These are phyloP conservation scores for Pseudotriccus pelzelni DNA, from an alignment of 2,797 vertebrate species.

Conservation along the genomic window DNA sequence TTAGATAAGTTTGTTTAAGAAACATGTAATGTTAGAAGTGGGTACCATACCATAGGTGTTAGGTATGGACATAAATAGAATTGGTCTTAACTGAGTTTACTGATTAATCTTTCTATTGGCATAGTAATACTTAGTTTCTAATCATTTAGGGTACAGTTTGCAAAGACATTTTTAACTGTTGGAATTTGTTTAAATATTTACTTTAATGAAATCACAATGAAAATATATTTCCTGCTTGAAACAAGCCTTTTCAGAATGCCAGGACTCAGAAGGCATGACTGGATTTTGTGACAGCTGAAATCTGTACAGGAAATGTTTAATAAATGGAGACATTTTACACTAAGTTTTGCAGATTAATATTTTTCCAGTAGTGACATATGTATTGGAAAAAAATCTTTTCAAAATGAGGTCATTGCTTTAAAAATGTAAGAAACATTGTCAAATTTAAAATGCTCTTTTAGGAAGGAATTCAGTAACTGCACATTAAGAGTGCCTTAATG, in stretches of 20 bases:
- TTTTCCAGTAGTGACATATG: conserved; percentile 58
- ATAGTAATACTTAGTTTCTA: not conserved
- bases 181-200: conserved; percentile 36
- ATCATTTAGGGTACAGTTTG: not conserved
- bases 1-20: not conserved
- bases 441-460: conserved; percentile 72
- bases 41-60: not conserved
- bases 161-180: conserved; percentile 3
- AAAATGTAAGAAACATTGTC: conserved; percentile 70
- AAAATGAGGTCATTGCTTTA: conserved; percentile 66
- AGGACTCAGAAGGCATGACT: conserved; percentile 4
- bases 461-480: conserved; percentile 56
- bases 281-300: conserved; percentile 62
- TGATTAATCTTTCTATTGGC: not conserved
- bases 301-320: conserved; percentile 54
- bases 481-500: conserved; percentile 58
- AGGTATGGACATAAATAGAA: not conserved
- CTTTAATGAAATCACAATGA: conserved; percentile 43
- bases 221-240: conserved; percentile 34
- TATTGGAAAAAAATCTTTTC: conserved; percentile 48
- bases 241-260: conserved; percentile 13
- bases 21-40: not conserved
- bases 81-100: not conserved
- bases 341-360: conserved; percentile 64
- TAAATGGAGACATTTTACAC: conserved; percentile 61